A percentile compares a stretch with the other conserved stretches of the same genome.
Evolutionary conservation across 2,113 vertebrate species (phyloP).

Genomic region (Tichodroma muraria): DNA sequence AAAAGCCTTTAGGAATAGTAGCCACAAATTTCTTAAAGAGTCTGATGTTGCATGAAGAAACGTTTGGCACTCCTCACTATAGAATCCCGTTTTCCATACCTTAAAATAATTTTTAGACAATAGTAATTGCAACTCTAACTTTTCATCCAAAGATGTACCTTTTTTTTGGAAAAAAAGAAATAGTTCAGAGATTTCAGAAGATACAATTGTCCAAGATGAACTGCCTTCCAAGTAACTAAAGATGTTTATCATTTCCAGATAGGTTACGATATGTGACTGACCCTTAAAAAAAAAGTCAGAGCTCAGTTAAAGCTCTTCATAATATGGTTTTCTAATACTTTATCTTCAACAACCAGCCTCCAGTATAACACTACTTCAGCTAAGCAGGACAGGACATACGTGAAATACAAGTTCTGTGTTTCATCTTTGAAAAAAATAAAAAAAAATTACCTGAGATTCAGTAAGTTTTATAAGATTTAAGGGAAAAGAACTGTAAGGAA

Average conservation of each 20-base stretch:
- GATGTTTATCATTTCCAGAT: neutral
- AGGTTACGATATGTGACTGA: neutral
- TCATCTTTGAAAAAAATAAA: neutral
- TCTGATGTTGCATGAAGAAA: neutral
- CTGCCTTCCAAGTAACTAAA: neutral
- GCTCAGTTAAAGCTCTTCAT: neutral
- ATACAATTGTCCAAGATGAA: neutral
- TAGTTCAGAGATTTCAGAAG: neutral
- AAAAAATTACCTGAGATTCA: neutral
- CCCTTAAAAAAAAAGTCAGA: neutral
- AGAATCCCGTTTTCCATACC: neutral
- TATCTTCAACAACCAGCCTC: neutral
- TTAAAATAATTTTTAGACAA: neutral
- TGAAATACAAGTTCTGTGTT: neutral
- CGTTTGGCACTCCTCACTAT: neutral
- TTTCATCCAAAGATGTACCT: no score
- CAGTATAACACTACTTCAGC: neutral
- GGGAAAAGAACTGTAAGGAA: neutral
- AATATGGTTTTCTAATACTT: neutral
- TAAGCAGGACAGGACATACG: neutral
- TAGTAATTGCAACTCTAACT: neutral
- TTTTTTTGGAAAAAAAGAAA: neutral
- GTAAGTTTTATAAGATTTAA: neutral
- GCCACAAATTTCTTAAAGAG: neutral
- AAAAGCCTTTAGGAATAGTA: neutral